Base-by-base conservation (phyloP, 2,888 invertebrate species). In the Tineola bisselliella region DNA sequence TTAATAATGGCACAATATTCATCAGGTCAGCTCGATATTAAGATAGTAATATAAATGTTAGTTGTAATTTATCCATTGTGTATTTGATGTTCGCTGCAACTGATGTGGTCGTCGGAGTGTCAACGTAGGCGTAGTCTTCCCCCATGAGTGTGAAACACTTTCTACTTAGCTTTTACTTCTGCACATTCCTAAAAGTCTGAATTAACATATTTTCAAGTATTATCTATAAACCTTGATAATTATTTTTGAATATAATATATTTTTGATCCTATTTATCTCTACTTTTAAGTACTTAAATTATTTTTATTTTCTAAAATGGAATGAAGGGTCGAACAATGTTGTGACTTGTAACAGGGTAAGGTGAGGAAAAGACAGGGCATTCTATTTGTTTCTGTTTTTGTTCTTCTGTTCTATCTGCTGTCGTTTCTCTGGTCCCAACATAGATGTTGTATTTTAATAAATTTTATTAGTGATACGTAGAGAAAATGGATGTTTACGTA, bases 1-100 rank as follows among this genome's bases (percentile, higher is more conserved):
- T 33, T 58, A 4, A 58, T 8, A 58, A 67, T 66, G 81, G 80
- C 82, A 83, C 81, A 80, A 82, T 84, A 84, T 81, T 84, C 83
- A 87, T 88, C 87, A 88, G 73, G 87, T 87, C 88, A 83, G 88
- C 88, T 87, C 86, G 71, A 69, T 68, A 61, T n/a, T 17, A 56
- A 61, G 38, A 44, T 38, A 61, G 48, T 52, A 33, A 48, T 31
- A 31, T 60, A 48, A 25, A 30, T 48, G 48, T 44, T 48, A 38
- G 48, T 30, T 31, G 19, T 60, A 74, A 70, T 82, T 80, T 82
- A n/a, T n/a, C 77, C 64, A 69, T 64, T 75, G 72, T 74, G 70
- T 79, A 70, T 72, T 69, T 71, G 17, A 59, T 74, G 66, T 67
- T 69, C 62, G 65, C 69, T 62, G 43, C 3, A 52, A 59, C 44